Evolutionary conservation across 2,797 vertebrate genomes (phyloP), one percentile per base, ranked within the genome.

Genomic region (Tokudaia tokunoshimensis): DNA sequence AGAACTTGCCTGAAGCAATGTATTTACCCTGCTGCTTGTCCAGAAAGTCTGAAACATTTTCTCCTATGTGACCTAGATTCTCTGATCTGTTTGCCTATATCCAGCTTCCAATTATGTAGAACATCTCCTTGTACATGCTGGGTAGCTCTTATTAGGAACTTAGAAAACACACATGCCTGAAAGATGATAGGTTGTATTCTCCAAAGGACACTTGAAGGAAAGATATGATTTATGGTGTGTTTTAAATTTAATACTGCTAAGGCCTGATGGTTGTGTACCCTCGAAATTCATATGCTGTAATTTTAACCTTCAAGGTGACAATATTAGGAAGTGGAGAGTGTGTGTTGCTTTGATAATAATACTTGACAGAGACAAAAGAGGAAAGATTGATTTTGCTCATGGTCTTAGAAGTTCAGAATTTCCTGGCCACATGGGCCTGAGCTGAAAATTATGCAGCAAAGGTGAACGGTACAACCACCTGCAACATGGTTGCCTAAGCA

Each of bases 1-100:
- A 91, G 89, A 75, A 52, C 80, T 61, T 88, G 97, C 98, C 98
- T 87, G 94, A 57, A 98, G 98, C 96, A 84, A 93, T n/a, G 76
- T 97, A 91, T 94, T 92, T 96, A 97, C 97, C 87, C 97, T 90
- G 55, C 91, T 92, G 97, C 96, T 87, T 75, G 94, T 97, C 97
- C 97, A 96, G 91, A 84, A 95, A 96, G 91, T 94, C 97, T 91
- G 96, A 90, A 85, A 92, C 22, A n/a, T 95, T 97, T 96, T 96
- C 82, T 98, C 95, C 95, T 84, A 97, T 98, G 95, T 98, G 96
- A 98, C 97, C 96, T 94, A 97, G 75, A 97, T 96, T 97, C 84
- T 92, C 94, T 95, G 81, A 95, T 94, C 95, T 94, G 0, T 81
- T 41, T 97, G 90, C 96, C 89, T 97, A 72, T 97, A 96, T 96